Conservation (phyloP, 2,888 invertebrate genomes). For the Helicoverpa assulta region DNA sequence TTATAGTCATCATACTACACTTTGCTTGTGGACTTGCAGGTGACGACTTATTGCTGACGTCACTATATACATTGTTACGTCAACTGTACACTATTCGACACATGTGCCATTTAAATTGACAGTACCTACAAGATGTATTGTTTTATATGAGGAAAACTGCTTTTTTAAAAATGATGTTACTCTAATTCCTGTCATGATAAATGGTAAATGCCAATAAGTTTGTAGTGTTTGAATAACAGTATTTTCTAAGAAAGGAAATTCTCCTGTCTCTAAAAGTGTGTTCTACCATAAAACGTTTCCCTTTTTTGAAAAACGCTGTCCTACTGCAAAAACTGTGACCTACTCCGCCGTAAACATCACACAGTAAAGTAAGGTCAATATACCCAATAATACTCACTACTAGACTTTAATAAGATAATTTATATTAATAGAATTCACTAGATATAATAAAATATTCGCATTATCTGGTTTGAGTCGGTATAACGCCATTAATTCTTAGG, state of each 20-base stretch:
- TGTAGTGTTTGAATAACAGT: too few relatives aligned
- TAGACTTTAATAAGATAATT: slow-evolving; percentile 9
- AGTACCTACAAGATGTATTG: not conserved
- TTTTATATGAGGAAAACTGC: too few relatives aligned
- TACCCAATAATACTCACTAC: not conserved
- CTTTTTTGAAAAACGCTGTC: too few relatives aligned
- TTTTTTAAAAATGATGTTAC: too few relatives aligned
- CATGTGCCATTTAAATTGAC: slow-evolving; percentile 2
- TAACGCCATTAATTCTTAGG: slow-evolving; percentile 20
- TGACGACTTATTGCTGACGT: slow-evolving; percentile 17
- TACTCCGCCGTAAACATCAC: slow-evolving; percentile 9
- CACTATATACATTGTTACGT: slow-evolving; percentile 18
- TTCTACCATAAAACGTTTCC: too few relatives aligned
- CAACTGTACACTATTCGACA: not conserved
- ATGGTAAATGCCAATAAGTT: too few relatives aligned
- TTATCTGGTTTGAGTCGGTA: slow-evolving; percentile 19
- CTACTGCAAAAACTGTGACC: not conserved
- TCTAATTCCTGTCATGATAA: too few relatives aligned
- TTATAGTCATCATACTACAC: too few relatives aligned
- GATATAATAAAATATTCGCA: slow-evolving; percentile 11
- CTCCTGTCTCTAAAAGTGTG: too few relatives aligned
- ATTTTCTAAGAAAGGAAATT: too few relatives aligned
- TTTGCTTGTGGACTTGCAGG: slow-evolving; percentile 1
- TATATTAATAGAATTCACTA: slow-evolving; percentile 30
- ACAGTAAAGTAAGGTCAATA: not conserved